phyloP scores from a whole-genome alignment of 2,888 invertebrate genomes.

The Cephus runcator region DNA sequence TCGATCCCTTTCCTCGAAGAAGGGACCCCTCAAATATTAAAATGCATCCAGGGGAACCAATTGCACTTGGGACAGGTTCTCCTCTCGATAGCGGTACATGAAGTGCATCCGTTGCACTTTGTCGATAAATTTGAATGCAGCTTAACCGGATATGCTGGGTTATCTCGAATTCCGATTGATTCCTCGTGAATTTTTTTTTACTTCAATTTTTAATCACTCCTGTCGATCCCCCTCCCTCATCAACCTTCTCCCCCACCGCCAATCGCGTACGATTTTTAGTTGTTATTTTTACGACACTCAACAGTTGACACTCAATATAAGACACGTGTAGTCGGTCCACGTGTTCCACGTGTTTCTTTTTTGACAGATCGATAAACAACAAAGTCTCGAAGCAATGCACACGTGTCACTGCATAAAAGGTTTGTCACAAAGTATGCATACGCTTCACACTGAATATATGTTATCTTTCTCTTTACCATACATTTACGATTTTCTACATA shows the following conservation, averaged over 20 bases:
- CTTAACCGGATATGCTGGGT: not conserved
- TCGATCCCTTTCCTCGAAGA: not conserved
- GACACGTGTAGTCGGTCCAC: too few species aligned
- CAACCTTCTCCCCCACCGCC: too few species aligned
- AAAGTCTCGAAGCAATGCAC: too few species aligned
- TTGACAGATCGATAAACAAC: too few species aligned
- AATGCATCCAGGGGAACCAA: not conserved
- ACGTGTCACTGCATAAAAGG: too few species aligned
- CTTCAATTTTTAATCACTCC: not conserved
- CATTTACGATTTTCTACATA: too few species aligned
- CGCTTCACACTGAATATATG: too few species aligned
- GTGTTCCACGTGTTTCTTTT: too few species aligned
- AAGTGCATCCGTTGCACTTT: not conserved
- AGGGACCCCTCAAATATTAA: not conserved
- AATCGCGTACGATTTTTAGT: too few species aligned
- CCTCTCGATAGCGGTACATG: not conserved
- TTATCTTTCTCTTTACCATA: too few species aligned
- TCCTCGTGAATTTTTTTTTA: not conserved
- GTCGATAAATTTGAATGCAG: not conserved
- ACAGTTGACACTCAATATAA: not conserved
- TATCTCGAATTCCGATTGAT: not conserved
- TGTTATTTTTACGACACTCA: not conserved
- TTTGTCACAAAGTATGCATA: too few species aligned
- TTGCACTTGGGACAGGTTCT: not conserved
- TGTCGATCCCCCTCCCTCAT: too few species aligned